phyloP scores from a whole-genome alignment of 2,113 vertebrate genomes.

The Apaloderma vittatum region DNA sequence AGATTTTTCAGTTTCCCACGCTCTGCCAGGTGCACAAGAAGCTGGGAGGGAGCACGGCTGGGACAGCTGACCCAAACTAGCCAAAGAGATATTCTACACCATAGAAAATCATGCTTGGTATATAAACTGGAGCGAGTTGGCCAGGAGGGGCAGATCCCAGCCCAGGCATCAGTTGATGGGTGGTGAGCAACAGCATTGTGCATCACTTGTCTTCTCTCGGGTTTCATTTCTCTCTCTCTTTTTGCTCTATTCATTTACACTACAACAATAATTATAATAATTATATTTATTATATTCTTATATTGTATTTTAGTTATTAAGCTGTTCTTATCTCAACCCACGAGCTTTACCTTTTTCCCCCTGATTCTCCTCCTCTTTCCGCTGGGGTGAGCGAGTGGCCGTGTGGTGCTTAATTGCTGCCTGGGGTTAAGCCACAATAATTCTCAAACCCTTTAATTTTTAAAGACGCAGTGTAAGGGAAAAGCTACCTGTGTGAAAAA shows the following conservation, averaged over 20 bases:
- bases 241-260: not conserved
- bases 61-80: not conserved
- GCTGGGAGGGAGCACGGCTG: not conserved
- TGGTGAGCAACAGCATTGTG: not conserved
- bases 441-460: not conserved
- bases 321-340: not conserved
- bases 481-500: not conserved
- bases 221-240: not conserved
- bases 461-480: not conserved
- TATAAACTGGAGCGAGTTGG: too few species aligned
- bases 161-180: not conserved
- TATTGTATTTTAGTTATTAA: not conserved
- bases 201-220: not conserved
- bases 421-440: not conserved
- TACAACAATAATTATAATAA: not conserved
- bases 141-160: not conserved
- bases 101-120: not conserved
- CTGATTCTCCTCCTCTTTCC: not conserved
- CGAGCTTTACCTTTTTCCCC: not conserved
- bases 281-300: not conserved
- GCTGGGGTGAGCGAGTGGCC: not conserved
- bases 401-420: not conserved
- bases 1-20: not conserved
- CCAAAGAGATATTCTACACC: not conserved
- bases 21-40: not conserved